Evolutionary conservation across 1,140 invertebrate species (phyloP).

Genomic region (Gonioctena quinquepunctata): DNA sequence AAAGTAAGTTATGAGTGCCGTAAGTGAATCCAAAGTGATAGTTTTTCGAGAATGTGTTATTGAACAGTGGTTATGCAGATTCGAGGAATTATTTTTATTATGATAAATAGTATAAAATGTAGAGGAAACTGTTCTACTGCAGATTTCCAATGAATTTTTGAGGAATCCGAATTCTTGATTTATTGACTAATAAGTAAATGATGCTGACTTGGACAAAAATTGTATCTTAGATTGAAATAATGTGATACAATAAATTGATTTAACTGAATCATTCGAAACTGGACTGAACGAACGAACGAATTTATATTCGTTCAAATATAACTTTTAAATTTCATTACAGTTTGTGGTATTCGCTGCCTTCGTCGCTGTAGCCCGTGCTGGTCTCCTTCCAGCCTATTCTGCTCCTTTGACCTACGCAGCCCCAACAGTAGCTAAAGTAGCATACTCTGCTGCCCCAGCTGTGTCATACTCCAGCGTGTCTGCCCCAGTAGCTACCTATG

Average conservation of each 20-base stretch:
- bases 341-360: slow-evolving; percentile 21
- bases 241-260: not conserved
- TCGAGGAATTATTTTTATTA: too few species aligned
- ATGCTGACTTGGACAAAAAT: not conserved
- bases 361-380: slow-evolving; percentile 17
- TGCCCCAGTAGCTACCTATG: slow-evolving; percentile 8
- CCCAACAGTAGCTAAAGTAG: slow-evolving; percentile 20
- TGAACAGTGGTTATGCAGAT: too few species aligned
- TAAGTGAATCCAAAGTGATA: not conserved
- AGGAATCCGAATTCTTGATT: not conserved
- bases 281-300: not conserved
- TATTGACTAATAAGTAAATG: not conserved
- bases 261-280: too few species aligned
- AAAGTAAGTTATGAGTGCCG: not conserved
- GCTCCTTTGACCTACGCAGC: slow-evolving; percentile 34
- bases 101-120: not conserved
- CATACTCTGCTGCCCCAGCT: slow-evolving; percentile 52
- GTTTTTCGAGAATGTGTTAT: not conserved
- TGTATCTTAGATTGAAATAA: not conserved
- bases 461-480: slow-evolving; percentile 33
- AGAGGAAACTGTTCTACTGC: not conserved
- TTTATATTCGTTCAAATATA: not conserved
- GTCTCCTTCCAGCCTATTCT: slow-evolving; percentile 45
- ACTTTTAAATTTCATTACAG: slow-evolving; percentile 7
- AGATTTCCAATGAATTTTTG: not conserved